Base-by-base conservation (phyloP, 2,888 invertebrate genomes). In the Diplolepis rosae region DNA sequence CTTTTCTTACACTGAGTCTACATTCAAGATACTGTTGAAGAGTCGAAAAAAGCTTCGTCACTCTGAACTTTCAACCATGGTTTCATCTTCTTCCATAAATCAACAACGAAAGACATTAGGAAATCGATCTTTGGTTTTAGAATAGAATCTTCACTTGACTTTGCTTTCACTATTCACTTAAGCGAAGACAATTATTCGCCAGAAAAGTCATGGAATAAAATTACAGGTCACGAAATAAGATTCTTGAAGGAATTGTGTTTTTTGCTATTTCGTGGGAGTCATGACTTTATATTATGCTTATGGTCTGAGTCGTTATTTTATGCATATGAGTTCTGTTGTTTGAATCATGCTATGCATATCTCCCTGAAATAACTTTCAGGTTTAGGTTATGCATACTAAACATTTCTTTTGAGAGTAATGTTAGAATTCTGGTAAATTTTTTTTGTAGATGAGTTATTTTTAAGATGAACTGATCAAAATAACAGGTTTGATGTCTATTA, bases 321-420 rank as follows among this genome's bases (percentile, higher is more conserved):
- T 61, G 56, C 56, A 56, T 56, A 56, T 56, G 56, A 56, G 56
- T 18, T 22, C 35, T 39, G 61, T 61, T 35, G 61, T 61, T 39
- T 61, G n/a, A 24, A 61, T 9, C 22, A 1, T 35, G n/a, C 39
- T 24, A 24, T 61, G 61, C 24, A 35, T 39, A 39, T 61, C 35
- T 39, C 39, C 35, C 6, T 35, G 24, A 61, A 61, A 61, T 24
- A 24, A 61, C 61, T 35, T 61, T 61, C 24, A 39, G 24, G 61
- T 61, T 61, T 61, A 13, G 61, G 61, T 61, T 22, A 22, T 61
- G 61, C 61, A 61, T 61, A 61, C 61, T 39, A 61, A 61, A 52
- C 13, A 52, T n/a, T 2, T 24, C 2, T n/a, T 18, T 32, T 13
- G 13, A 11, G 32, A 1, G 9, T 30, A 32, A 6, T 6, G 11